Conservation (phyloP, 2,797 vertebrate genomes). For the Lepilemur ruficaudatus region DNA sequence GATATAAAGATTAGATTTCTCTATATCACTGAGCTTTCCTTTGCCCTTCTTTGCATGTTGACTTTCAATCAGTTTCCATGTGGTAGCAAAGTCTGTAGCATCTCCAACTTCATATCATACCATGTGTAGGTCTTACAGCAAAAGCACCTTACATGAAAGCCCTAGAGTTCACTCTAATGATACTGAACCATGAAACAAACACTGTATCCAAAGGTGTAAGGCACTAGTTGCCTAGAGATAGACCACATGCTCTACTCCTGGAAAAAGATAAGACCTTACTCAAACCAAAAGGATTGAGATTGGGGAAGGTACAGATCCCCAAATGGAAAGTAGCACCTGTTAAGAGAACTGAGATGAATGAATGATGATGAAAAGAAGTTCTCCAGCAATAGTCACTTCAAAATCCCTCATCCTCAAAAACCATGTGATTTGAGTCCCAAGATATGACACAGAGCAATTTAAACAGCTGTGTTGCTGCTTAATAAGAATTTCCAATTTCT, state of each 20-base stretch:
- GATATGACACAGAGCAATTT: background rate
- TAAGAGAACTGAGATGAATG: background rate
- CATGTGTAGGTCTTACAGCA: background rate
- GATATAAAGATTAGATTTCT: background rate
- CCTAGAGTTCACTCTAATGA: background rate
- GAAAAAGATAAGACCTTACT: background rate
- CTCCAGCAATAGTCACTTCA: background rate
- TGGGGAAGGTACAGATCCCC: background rate
- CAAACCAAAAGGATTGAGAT: background rate
- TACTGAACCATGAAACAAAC: background rate
- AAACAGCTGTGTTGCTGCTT: background rate
- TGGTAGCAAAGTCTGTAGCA: background rate
- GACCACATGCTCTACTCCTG: background rate
- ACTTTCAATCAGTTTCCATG: background rate
- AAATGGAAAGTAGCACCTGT: background rate
- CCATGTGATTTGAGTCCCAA: accelerated
- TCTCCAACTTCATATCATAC: background rate
- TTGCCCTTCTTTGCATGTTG: background rate
- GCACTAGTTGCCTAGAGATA: too few species aligned
- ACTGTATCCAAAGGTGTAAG: too few species aligned
- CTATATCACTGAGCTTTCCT: background rate
- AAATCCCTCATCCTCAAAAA: background rate
- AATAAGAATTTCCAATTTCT: background rate
- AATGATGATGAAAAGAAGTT: background rate
- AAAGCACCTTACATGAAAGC: background rate